Evolutionary conservation across 2,888 invertebrate genomes (phyloP).

Genomic region (Anthrax anthrax): DNA sequence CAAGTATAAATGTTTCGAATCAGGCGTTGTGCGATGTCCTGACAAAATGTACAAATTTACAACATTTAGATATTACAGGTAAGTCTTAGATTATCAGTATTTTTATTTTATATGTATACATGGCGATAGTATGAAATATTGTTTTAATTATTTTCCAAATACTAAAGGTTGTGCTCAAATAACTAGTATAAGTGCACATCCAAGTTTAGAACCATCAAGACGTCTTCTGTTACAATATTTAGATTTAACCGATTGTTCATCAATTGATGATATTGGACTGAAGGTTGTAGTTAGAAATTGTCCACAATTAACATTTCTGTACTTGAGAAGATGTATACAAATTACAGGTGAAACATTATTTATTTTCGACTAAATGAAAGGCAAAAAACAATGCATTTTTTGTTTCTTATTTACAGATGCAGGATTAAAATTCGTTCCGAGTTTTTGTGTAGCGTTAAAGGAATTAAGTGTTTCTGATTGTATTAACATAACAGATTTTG

Average conservation of each 20-base stretch:
- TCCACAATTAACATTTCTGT: constrained; percentile 73
- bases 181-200: constrained; percentile 59
- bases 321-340: constrained; percentile 73
- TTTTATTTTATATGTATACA: no score
- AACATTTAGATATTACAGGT: constrained; percentile 78
- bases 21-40: constrained; percentile 63
- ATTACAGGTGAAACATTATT: constrained; percentile 51
- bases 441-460: constrained; percentile 68
- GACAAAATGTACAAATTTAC: constrained; percentile 63
- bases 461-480: constrained; percentile 88
- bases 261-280: constrained; percentile 71
- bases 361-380: no score
- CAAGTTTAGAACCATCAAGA: constrained; percentile 47
- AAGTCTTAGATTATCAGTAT: constrained; percentile 15
- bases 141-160: background rate
- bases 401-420: constrained; percentile 45
- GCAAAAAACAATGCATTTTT: background rate
- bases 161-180: constrained; percentile 57
- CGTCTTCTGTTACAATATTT: constrained; percentile 69
- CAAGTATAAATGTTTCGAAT: constrained; percentile 59
- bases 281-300: constrained; percentile 74
- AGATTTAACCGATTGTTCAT: constrained; percentile 79
- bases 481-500: constrained; percentile 76
- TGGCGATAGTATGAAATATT: background rate
- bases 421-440: constrained; percentile 81